Percentiles rank a stretch among this genome's conserved stretches.
phyloP scores from a whole-genome alignment of 35 echinoderm and acorn worm species.

The Amphiura filiformis region DNA sequence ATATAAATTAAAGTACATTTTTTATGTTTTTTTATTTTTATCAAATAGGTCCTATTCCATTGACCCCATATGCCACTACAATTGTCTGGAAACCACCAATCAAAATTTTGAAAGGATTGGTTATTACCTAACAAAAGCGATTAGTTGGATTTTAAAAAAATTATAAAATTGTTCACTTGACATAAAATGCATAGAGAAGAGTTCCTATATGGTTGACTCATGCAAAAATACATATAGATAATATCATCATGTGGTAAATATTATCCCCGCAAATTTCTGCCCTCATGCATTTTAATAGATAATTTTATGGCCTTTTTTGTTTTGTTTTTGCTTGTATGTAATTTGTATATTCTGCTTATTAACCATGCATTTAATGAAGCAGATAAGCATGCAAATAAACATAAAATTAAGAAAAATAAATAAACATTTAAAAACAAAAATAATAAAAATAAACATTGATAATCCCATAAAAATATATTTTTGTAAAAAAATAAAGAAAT shows the following conservation, averaged over 20 bases:
- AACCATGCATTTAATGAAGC: background rate
- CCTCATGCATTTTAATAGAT: background rate
- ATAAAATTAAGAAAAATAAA: background rate
- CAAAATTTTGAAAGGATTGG: background rate
- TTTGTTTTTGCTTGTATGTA: background rate
- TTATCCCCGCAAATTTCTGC: background rate
- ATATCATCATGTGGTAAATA: background rate
- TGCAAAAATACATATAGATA: constrained; percentile 1
- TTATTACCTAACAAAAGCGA: background rate
- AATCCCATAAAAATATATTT: too few relatives aligned
- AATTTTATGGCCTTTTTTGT: background rate
- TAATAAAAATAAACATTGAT: too few relatives aligned
- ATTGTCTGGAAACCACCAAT: background rate
- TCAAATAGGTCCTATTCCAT: too few relatives aligned
- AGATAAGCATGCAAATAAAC: background rate
- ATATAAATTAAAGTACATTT: too few relatives aligned
- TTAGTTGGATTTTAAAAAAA: background rate
- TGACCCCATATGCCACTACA: background rate
- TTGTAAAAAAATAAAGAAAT: too few relatives aligned
- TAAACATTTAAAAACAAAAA: too few relatives aligned
- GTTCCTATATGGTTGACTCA: background rate
- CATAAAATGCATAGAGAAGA: background rate
- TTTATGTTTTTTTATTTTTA: too few relatives aligned
- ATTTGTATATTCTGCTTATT: background rate
- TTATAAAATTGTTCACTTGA: too few relatives aligned